These are phyloP conservation scores for Globodera rostochiensis DNA, from an alignment of 1,140 invertebrate genomes.

Conservation along the genomic window DNA sequence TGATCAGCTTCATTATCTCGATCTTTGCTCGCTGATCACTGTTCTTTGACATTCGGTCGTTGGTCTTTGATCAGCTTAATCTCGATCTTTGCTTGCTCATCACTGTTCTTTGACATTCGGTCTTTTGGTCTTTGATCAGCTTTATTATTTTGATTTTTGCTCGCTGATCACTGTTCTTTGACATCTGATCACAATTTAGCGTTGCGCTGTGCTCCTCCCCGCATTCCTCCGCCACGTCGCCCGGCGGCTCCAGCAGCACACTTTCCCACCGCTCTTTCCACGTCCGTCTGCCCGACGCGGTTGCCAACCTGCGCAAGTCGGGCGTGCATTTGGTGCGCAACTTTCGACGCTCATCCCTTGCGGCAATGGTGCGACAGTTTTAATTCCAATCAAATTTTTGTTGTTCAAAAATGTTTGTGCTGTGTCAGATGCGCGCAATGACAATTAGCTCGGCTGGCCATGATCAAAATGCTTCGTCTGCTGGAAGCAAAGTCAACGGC, in stretches of 20 bases:
- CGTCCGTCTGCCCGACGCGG: conserved; percentile 11
- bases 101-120: too few relatives aligned
- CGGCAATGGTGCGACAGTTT: background rate
- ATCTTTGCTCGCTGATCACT: too few relatives aligned
- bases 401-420: too few relatives aligned
- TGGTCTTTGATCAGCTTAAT: background rate
- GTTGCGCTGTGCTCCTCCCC: background rate
- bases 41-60: too few relatives aligned
- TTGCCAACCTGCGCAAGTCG: conserved; percentile 20
- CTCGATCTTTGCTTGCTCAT: too few relatives aligned
- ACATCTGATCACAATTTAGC: background rate
- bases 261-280: conserved; percentile 13
- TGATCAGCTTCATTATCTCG: background rate
- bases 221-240: conserved; percentile 12
- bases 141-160: background rate
- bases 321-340: conserved; percentile 24
- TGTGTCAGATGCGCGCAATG: conserved; percentile 15
- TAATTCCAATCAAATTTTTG: background rate
- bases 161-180: too few relatives aligned
- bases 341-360: conserved; percentile 22
- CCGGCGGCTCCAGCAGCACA: conserved; percentile 11
- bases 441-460: background rate
- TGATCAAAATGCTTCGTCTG: background rate
- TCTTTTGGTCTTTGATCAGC: background rate
- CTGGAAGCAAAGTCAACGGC: background rate